These are phyloP conservation scores for Pachypanchax playfairii DNA, from an alignment of 2,113 vertebrate genomes.

Conservation along the genomic window DNA sequence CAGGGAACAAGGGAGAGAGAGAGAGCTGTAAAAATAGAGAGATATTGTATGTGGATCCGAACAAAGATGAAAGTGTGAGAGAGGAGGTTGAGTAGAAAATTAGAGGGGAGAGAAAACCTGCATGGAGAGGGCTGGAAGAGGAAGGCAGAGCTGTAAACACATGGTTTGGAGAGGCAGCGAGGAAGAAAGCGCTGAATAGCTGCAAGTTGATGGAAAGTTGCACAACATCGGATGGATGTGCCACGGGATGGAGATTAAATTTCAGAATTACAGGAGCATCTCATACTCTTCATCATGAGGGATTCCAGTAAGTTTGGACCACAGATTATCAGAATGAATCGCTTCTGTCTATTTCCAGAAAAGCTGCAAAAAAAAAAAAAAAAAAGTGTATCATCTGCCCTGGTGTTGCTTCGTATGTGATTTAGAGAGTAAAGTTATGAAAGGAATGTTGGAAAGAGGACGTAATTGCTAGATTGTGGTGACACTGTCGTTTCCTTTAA, in stretches of 20 bases:
- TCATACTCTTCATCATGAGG: constrained; percentile 60
- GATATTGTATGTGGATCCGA: constrained; percentile 45
- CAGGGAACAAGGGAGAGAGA: constrained; percentile 2
- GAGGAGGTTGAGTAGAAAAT: constrained; percentile 56
- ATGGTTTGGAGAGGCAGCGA: constrained; percentile 21
- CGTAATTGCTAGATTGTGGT: constrained; percentile 68
- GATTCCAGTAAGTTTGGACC: constrained; percentile 67
- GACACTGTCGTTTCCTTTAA: constrained; percentile 58
- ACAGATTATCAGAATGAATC: background rate
- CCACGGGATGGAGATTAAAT: constrained; percentile 36
- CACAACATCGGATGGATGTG: constrained; percentile 25
- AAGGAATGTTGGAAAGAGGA: constrained; percentile 58
- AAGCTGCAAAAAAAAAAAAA: too few species aligned
- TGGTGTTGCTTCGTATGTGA: constrained; percentile 42
- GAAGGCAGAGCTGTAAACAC: constrained; percentile 58
- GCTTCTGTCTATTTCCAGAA: constrained; percentile 50
- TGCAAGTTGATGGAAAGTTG: constrained; percentile 32
- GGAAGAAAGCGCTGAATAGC: constrained; percentile 17
- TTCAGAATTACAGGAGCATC: constrained; percentile 41
- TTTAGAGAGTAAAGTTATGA: constrained; percentile 57
- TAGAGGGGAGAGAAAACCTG: constrained; percentile 65
- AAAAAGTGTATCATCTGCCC: background rate
- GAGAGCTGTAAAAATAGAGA: constrained; percentile 41
- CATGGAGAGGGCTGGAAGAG: constrained; percentile 59
- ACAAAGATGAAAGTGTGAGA: constrained; percentile 46